Base-by-base conservation (phyloP, 2,888 invertebrate species). In the Himalopsyche tibetana region DNA sequence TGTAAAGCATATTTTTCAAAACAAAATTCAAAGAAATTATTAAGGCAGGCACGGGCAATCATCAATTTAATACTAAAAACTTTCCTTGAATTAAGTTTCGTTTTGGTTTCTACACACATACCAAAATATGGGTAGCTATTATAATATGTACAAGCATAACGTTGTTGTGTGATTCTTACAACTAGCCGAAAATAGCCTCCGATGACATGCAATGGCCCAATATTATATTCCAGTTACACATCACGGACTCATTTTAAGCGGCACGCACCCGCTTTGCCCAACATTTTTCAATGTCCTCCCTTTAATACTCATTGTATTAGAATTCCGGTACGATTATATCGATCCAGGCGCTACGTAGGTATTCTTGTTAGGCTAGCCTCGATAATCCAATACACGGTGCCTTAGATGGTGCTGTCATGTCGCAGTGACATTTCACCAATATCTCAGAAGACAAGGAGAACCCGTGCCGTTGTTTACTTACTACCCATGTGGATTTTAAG, bases 191-290 rank as follows among this genome's bases (percentile, higher is more conserved):
- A 74, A 74, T 74, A 74, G 28, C 38, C 38, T 15, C 8, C 19
- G 63, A 36, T 74, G 74, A 74, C 74, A 74, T 74, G 74, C 74
- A 36, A 74, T 38, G 51, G 74, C 74, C 74, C 28, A 74, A 74
- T 74, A 51, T 51, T 5, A 51, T 51, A 74, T 38, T 74, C 74
- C 74, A 74, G 74, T 36, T 15, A 15, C 74, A 74, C 74, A 74
- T 36, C 74, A 36, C 74, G 74, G 15, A 74, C 36, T 15, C 36
- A 28, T 28, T 74, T 38, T 36, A 15, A 15, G 36, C 15, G 74
- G 36, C 74, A 74, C 74, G 74, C 74, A 74, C 74, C 38, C 15
- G n/a, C 74, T 74, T 74, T 38, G 36, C 74, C 36, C 36, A 74
- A 36, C 12, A 74, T 74, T 74, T 74, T 74, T 74, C 74, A 74